These are phyloP conservation scores for Drosophila kanapiae DNA, from an alignment of 1,140 invertebrate genomes.

Conservation along the genomic window DNA sequence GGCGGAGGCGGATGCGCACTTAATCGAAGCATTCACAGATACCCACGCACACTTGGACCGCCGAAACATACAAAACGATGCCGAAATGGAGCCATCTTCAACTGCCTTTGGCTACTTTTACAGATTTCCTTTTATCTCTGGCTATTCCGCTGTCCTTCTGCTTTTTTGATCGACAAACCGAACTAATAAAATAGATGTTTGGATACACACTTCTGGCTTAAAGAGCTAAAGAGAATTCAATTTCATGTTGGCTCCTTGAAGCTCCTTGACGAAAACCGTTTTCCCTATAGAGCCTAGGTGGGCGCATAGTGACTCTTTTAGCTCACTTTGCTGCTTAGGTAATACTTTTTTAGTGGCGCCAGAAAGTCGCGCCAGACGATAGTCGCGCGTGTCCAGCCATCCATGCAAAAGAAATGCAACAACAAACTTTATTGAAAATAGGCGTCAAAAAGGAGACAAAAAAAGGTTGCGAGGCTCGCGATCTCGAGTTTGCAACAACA, in stretches of 20 bases:
- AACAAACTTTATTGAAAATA: no score
- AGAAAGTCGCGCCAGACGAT: no score
- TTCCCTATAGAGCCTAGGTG: no score
- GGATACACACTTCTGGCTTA: not conserved
- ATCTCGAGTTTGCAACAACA: no score
- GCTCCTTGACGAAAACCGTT: no score
- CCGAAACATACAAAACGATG: constrained; percentile 1
- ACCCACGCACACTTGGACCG: constrained; percentile 17
- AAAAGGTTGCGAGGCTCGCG: no score
- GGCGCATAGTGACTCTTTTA: no score
- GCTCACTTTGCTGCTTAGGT: no score
- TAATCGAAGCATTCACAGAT: constrained; percentile 50
- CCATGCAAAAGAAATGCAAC: no score
- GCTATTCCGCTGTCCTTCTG: constrained; percentile 15
- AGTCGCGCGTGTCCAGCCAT: no score
- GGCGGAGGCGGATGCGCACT: constrained; percentile 46
- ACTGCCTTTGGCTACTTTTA: constrained; percentile 31
- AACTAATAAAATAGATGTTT: constrained; percentile 26
- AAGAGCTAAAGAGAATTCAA: not conserved
- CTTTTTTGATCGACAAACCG: constrained; percentile 35
- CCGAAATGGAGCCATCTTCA: constrained; percentile 7
- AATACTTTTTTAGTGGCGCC: no score
- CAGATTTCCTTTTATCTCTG: constrained; percentile 34
- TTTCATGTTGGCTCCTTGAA: not conserved
- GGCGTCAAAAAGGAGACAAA: no score